Conservation (phyloP, 2,888 invertebrate genomes). For the Octonoba sinensis region DNA sequence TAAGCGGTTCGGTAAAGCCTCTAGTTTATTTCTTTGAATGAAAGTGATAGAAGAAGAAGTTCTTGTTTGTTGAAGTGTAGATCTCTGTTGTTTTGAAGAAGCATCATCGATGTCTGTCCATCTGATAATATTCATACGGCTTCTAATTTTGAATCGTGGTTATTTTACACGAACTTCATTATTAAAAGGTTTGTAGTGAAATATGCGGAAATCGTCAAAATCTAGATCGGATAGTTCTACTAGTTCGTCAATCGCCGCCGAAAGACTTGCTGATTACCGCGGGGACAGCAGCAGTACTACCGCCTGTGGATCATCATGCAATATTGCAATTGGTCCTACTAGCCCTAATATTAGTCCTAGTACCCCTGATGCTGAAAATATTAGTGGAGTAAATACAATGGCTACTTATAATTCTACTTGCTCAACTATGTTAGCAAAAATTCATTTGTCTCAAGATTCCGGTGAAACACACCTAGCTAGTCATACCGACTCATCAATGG, state of each 20-base stretch:
- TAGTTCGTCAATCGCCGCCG: constrained; percentile 45
- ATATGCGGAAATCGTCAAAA: constrained; percentile 57
- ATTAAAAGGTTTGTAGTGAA: constrained; percentile 4
- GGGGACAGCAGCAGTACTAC: constrained; percentile 35
- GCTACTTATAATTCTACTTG: constrained; percentile 15
- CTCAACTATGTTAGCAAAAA: constrained; percentile 25
- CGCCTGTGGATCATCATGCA: constrained; percentile 20
- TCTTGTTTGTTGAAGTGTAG: too few species aligned
- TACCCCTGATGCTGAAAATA: constrained; percentile 61
- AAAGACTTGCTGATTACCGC: constrained; percentile 59
- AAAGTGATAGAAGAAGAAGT: too few species aligned
- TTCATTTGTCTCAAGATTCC: constrained; percentile 29
- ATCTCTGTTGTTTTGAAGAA: not conserved
- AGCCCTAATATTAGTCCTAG: constrained; percentile 66
- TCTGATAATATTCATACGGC: not conserved
- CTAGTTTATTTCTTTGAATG: too few species aligned
- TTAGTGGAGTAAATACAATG: constrained; percentile 10
- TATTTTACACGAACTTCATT: not conserved
- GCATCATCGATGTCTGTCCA: not conserved
- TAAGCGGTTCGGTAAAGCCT: too few species aligned
- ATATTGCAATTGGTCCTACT: constrained; percentile 17
- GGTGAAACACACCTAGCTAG: constrained; percentile 28
- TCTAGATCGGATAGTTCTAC: constrained; percentile 35
- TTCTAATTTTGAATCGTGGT: not conserved
- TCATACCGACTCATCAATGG: constrained; percentile 23